Evolutionary conservation across 1,140 invertebrate species (phyloP), one percentile per base, ranked within the genome.

Genomic region (Papilio helenus): DNA sequence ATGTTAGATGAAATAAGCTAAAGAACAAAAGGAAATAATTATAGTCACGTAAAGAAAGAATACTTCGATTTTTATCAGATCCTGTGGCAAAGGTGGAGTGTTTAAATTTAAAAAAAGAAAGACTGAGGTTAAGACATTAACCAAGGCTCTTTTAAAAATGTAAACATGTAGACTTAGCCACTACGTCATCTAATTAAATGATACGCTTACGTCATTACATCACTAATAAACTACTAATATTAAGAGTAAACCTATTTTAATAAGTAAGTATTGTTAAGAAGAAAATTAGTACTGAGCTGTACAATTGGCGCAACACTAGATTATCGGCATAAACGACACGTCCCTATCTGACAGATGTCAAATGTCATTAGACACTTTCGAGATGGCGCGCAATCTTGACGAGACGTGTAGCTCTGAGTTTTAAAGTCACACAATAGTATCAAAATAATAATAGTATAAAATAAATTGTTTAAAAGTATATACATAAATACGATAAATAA

Each of bases 21-120:
- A 55, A 55, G 51, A 71, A 49, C 44, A n/a, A 65, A 29, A 29
- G 51, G 49, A 78, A 34, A 20, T 55, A 73, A 23, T 74, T 26
- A 79, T 72, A 74, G 76, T 44, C 16, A 14, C 20, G 42, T 44
- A 71, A 65, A 42, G 39, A 71, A 68, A 72, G n/a, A 23, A 79
- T 80, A n/a, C 34, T 34, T 5, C 26, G 18, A 34, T 79, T 76
- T 74, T 44, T 46, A 55, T 51, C 14, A 58, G 12, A 61, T 61
- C 9, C 9, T 14, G 58, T 61, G 9, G 58, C 12, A 61, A 61
- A 61, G 58, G 58, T 12, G 58, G 9, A 55, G 16, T 55, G 18
- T 55, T 55, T 18, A 55, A n/a, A 55, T 7, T n/a, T 0, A n/a
- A 55, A 5, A 55, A n/a, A 55, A 18, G 3, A 55, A 55, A 8